Conservation (phyloP, 2,113 vertebrate genomes). For the Corvus moneduloides region DNA sequence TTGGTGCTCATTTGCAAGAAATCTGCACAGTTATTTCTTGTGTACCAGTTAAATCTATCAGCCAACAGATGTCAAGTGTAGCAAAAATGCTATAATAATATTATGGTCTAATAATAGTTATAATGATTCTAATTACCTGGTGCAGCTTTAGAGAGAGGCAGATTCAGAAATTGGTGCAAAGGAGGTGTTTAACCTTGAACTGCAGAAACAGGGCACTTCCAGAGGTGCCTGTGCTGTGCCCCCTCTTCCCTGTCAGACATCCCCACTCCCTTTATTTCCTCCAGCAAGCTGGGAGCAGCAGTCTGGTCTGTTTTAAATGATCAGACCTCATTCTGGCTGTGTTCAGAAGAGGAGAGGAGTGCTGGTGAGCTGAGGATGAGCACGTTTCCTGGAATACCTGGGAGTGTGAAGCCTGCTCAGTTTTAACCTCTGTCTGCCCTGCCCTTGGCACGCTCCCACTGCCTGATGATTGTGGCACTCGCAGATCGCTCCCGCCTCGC, state of each 20-base stretch:
- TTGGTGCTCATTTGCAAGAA: slow-evolving; percentile 39
- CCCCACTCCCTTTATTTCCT: background rate
- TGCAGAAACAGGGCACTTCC: background rate
- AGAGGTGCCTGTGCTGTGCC: background rate
- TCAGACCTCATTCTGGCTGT: rapidly evolving
- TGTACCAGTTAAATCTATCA: slow-evolving; percentile 69
- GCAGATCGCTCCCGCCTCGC: background rate
- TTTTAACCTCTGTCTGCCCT: background rate
- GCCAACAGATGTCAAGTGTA: slow-evolving; percentile 74
- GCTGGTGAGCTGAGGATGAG: background rate
- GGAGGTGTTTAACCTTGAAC: slow-evolving; percentile 58
- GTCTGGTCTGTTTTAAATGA: background rate
- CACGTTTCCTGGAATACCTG: background rate
- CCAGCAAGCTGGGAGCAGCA: background rate
- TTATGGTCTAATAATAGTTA: slow-evolving; percentile 74
- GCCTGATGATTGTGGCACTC: rapidly evolving
- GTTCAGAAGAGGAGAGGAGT: background rate
- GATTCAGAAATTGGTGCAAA: slow-evolving; percentile 24
- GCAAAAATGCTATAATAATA: slow-evolving; percentile 71
- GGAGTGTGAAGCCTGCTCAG: background rate
- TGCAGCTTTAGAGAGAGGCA: slow-evolving; percentile 58
- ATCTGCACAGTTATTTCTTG: slow-evolving; percentile 69
- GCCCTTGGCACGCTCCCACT: background rate
- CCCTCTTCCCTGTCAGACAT: rapidly evolving
- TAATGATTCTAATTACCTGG: slow-evolving; percentile 72